Conservation (phyloP, 2,797 vertebrate genomes). For the Kryptolebias ocellatus region DNA sequence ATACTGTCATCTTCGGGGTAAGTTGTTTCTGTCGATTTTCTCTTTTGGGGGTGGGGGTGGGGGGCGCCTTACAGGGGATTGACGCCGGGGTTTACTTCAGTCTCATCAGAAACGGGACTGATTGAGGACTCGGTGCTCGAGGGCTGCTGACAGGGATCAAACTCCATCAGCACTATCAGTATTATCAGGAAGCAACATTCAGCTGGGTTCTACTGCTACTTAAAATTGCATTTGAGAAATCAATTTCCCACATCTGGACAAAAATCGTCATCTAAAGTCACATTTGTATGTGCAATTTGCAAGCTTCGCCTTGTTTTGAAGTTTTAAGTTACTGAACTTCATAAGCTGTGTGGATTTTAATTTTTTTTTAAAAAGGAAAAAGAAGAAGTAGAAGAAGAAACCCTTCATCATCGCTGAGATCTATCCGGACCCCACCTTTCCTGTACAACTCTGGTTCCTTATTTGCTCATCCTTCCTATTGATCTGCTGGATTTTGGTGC, state of each 20-base stretch:
- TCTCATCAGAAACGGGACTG: conserved; percentile 40
- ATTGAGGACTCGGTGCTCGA: conserved; percentile 22
- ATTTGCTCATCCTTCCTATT: conserved; percentile 16
- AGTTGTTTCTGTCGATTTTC: conserved; percentile 56
- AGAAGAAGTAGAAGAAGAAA: conserved; percentile 6
- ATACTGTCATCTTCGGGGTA: conserved; percentile 92
- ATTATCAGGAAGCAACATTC: conserved; percentile 37
- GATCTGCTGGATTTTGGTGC: conserved; percentile 35
- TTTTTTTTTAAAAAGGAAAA: no score
- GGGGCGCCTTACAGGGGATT: conserved; percentile 11
- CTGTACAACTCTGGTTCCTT: conserved; percentile 20
- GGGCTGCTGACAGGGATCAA: conserved; percentile 45
- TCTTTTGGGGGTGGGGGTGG: no score
- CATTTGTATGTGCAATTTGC: conserved; percentile 5
- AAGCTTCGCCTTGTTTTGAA: not conserved
- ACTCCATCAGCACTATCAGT: conserved; percentile 36
- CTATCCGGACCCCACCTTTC: conserved; percentile 43
- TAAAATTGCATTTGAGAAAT: no score
- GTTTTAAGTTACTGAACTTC: conserved; percentile 14
- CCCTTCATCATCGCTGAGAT: conserved; percentile 1
- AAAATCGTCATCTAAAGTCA: conserved; percentile 14
- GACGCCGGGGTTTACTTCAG: conserved; percentile 43
- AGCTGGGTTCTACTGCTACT: not conserved
- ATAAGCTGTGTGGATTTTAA: not conserved
- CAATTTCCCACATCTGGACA: no score